A percentile compares a stretch with the other conserved stretches of the same genome.
phyloP scores from a whole-genome alignment of 1,140 invertebrate genomes.

The Pogonus chalceus region DNA sequence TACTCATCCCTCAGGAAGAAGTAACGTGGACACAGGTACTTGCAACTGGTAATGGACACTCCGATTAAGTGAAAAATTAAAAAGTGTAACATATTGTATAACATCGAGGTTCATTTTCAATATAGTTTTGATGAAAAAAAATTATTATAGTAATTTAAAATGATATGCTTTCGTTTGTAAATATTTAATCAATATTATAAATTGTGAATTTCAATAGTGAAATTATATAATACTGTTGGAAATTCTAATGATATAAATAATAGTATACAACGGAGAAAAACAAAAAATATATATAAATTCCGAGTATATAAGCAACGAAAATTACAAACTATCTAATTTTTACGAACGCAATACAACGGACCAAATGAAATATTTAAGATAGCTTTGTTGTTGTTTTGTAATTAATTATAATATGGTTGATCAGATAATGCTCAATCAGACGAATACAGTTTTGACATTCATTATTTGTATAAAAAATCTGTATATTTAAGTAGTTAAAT shows the following conservation, averaged over 20 bases:
- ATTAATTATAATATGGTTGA: neutral
- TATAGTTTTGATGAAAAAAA: conserved; percentile 3
- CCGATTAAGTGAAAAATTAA: conserved; percentile 23
- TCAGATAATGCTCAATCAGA: conserved; percentile 16
- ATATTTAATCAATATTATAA: conserved; percentile 12
- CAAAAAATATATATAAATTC: conserved; percentile 19
- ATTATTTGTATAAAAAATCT: conserved; percentile 15
- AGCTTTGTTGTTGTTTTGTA: conserved; percentile 9
- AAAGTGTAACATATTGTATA: conserved; percentile 1
- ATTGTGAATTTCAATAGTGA: conserved; percentile 12
- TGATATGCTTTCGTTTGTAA: too few species aligned
- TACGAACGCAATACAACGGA: conserved; percentile 21
- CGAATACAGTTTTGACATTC: conserved; percentile 14
- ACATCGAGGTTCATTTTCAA: neutral
- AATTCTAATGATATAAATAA: neutral
- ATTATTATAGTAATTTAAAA: conserved; percentile 13
- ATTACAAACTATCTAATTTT: conserved; percentile 13
- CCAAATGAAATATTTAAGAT: conserved; percentile 12
- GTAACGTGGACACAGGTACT: conserved; percentile 25
- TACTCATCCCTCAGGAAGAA: conserved; percentile 25
- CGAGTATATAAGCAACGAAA: conserved; percentile 29
- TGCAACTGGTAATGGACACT: conserved; percentile 29
- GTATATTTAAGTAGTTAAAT: neutral
- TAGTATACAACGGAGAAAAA: neutral
- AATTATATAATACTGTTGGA: neutral